A percentile compares a stretch with the other conserved stretches of the same genome.
phyloP scores from a whole-genome alignment of 2,113 vertebrate species.

The Tiliqua scincoides region DNA sequence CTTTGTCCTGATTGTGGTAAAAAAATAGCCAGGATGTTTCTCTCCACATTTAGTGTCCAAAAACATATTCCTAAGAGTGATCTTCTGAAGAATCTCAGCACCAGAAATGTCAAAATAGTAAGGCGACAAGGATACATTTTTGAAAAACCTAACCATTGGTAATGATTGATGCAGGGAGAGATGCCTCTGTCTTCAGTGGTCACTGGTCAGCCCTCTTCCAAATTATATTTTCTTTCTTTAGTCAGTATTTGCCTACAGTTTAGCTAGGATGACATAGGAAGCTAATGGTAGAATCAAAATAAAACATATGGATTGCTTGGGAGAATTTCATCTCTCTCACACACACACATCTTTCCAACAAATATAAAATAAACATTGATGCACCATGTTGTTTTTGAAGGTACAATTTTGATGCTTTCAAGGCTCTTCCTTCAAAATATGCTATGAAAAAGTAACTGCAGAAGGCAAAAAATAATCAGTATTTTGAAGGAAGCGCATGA shows the following conservation, averaged over 20 bases:
- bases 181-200: neutral
- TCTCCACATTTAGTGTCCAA: no score
- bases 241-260: neutral
- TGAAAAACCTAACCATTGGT: neutral
- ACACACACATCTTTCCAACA: neutral
- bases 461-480: slow-evolving; percentile 14
- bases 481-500: neutral
- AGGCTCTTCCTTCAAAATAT: neutral
- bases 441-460: neutral
- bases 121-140: neutral
- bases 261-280: neutral
- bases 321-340: neutral
- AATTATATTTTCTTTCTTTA: neutral
- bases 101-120: neutral
- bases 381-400: neutral
- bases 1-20: no score
- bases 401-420: neutral
- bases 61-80: neutral
- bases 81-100: neutral
- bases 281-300: neutral
- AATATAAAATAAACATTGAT: neutral
- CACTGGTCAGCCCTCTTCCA: neutral
- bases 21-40: no score
- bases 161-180: neutral
- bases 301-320: neutral